Base-by-base conservation (phyloP, 2,888 invertebrate species). In the Ferdinandea cuprea region DNA sequence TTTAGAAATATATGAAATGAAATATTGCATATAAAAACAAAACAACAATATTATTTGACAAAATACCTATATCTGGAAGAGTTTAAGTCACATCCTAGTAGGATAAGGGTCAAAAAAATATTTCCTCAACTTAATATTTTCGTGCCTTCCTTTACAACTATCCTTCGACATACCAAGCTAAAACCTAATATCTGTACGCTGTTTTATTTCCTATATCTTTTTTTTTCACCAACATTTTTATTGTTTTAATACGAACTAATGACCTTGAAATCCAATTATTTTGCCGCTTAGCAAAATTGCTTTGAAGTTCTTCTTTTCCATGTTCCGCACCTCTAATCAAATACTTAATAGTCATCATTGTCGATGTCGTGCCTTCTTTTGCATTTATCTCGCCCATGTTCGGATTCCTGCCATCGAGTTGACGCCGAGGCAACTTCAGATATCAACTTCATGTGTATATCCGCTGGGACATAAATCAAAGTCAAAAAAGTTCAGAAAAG, bases 391-490 rank as follows among this genome's bases (percentile, higher is more conserved):
- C 3, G 5, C n/a, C 15, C 21, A 21, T 9, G 2, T 30, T 58
- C 13, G 35, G 40, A 46, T 35, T 71, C 37, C 30, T 40, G 35
- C 59, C 46, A 71, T n/a, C 48, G 42, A 50, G 44, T 19, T 35
- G 30, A 30, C 50, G 59, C n/a, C n/a, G n/a, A n/a, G n/a, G n/a
- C n/a, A n/a, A 30, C 50, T 52, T 42, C 54, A 66, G 54, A 42
- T 66, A 52, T 50, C 50, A 86, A n/a, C n/a, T n/a, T n/a, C 72
- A 85, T 85, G 85, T 86, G 85, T 86, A 85, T 86, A 86, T 87
- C 84, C 86, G 84, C 74, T 72, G 85, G 85, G 61, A 85, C 76
- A 88, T 88, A 88, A 88, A 88, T 88, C 88, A 88, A 88, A 87
- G 88, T 87, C 86, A 72, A 85, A 25, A 88, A 88, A 87, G 87